Evolutionary conservation across 2,113 vertebrate genomes (phyloP).

Genomic region (Barnardius zonarius): DNA sequence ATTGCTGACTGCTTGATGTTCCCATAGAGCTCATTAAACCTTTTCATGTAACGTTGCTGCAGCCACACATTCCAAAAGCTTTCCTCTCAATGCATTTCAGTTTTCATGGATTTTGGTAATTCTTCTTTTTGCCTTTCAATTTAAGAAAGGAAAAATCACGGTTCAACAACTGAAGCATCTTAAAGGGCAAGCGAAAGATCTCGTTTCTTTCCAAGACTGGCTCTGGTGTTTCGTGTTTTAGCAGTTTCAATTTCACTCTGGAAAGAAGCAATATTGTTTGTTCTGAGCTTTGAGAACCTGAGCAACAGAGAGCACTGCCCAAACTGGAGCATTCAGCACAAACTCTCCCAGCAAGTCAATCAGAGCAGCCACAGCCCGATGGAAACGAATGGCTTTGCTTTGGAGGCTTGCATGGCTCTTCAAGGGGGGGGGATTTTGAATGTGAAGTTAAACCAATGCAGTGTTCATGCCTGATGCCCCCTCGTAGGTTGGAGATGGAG

Average conservation of each 20-base stretch:
- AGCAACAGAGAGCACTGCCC: neutral
- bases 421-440: neutral
- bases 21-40: constrained; percentile 48
- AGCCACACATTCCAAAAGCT: neutral
- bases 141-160: neutral
- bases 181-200: neutral
- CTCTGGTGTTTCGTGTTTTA: neutral
- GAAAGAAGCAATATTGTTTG: neutral
- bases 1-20: constrained; percentile 45
- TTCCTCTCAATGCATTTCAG: neutral
- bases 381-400: neutral
- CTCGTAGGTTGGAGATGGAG: neutral
- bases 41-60: constrained; percentile 25
- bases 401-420: neutral
- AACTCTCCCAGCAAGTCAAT: neutral
- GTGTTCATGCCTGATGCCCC: rapidly evolving
- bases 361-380: neutral
- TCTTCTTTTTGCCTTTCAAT: neutral
- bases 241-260: neutral
- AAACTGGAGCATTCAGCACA: neutral
- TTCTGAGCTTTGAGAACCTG: neutral
- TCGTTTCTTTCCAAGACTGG: neutral
- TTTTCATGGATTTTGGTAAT: neutral
- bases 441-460: rapidly evolving
- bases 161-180: neutral